Evolutionary conservation across 2,888 invertebrate species (phyloP).

Genomic region (Micoletzkya japonica): DNA sequence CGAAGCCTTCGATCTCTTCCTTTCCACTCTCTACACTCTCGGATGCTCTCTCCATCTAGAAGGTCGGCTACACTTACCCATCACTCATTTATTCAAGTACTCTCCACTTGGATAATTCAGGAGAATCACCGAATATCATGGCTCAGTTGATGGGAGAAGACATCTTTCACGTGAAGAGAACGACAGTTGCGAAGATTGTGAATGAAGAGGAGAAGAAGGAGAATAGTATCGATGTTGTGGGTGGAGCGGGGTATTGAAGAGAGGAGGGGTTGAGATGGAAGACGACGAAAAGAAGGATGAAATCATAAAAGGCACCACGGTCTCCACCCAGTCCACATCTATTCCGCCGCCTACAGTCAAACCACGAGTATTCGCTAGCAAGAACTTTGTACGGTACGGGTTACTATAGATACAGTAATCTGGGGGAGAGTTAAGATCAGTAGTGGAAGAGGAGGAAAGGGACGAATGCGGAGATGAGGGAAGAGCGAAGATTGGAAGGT

Average conservation of each 20-base stretch:
- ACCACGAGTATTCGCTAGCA: constrained; percentile 16
- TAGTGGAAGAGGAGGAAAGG: neutral
- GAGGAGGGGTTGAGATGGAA: neutral
- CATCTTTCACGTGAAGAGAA: constrained; percentile 5
- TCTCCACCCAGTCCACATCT: no score
- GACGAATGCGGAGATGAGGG: neutral
- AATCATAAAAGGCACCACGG: constrained; percentile 2
- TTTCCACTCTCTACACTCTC: constrained; percentile 20
- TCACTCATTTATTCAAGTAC: no score
- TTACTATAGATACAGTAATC: neutral
- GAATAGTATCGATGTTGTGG: neutral
- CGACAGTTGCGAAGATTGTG: neutral
- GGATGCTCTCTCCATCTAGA: constrained; percentile 1
- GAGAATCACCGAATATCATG: no score
- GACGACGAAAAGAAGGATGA: neutral
- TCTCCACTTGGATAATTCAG: no score
- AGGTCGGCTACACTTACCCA: no score
- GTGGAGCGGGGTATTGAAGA: neutral
- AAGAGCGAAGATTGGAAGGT: neutral
- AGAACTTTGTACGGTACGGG: neutral
- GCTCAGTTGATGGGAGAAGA: constrained; percentile 9
- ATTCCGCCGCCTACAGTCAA: no score
- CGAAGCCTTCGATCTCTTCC: constrained; percentile 27
- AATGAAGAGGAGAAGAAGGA: constrained; percentile 11
- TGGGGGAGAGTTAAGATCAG: neutral